These are phyloP conservation scores for Aethes cnicana DNA, from an alignment of 2,888 invertebrate species.

Conservation along the genomic window DNA sequence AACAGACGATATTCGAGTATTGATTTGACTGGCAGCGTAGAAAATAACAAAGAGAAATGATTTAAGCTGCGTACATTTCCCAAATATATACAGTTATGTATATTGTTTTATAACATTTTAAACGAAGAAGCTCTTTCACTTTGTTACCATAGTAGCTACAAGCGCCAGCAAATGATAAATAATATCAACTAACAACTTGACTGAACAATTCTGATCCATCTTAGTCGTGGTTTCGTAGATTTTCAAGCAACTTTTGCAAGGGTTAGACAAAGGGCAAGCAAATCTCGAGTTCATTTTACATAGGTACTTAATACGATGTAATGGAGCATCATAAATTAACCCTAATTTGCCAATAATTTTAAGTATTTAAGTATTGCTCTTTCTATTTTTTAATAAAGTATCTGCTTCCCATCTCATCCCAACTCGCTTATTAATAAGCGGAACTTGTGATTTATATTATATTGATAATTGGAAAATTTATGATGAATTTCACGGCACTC, in stretches of 20 bases:
- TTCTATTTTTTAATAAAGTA: too few species aligned
- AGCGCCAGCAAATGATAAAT: too few species aligned
- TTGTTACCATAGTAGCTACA: too few species aligned
- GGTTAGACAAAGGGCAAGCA: slow-evolving; percentile 1
- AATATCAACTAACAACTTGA: too few species aligned
- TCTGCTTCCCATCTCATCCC: neutral
- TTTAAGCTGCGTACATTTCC: too few species aligned
- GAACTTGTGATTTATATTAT: slow-evolving; percentile 23
- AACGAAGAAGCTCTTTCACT: too few species aligned
- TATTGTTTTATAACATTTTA: too few species aligned
- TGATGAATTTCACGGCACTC: slow-evolving; percentile 24
- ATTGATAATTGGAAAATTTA: slow-evolving; percentile 29
- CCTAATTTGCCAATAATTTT: too few species aligned
- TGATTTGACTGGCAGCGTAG: slow-evolving; percentile 4
- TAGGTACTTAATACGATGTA: too few species aligned
- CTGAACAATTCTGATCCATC: neutral
- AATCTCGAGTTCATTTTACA: slow-evolving; percentile 11
- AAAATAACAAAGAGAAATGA: neutral
- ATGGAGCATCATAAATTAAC: too few species aligned
- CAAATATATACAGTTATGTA: too few species aligned
- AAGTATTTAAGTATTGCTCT: neutral
- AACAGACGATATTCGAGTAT: slow-evolving; percentile 20
- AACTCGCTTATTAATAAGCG: slow-evolving; percentile 4
- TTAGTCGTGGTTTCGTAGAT: slow-evolving; percentile 1
- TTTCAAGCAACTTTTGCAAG: slow-evolving; percentile 6